Conservation (phyloP, 2,888 invertebrate species). For the Melanophora roralis region DNA sequence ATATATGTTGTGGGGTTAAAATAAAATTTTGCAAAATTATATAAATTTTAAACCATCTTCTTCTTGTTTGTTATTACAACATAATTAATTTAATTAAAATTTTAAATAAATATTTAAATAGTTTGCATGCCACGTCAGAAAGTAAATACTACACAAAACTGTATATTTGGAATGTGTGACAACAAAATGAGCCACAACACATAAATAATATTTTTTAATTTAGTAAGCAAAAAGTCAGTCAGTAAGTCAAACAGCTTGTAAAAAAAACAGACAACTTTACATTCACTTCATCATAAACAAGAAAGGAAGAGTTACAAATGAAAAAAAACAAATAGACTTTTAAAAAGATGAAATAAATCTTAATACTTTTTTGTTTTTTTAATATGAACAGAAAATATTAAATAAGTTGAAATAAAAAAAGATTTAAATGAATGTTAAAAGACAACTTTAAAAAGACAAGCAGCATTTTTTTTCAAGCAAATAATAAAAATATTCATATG, state of each 20-base stretch:
- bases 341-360: not conserved
- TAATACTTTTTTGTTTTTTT: not conserved
- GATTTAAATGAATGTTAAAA: slow-evolving; percentile 15
- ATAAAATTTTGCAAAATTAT: too few species aligned
- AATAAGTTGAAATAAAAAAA: slow-evolving; percentile 10
- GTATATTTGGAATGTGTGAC: not conserved
- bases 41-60: too few species aligned
- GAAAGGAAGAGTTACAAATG: not conserved
- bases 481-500: too few species aligned
- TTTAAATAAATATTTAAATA: not conserved
- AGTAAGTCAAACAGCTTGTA: not conserved
- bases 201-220: not conserved
- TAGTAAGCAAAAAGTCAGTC: not conserved
- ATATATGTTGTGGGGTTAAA: too few species aligned
- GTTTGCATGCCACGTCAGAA: not conserved
- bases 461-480: not conserved
- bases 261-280: slow-evolving; percentile 20
- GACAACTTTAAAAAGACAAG: slow-evolving; percentile 30
- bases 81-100: slow-evolving; percentile 44
- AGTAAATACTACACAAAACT: not conserved
- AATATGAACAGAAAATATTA: slow-evolving; percentile 22
- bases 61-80: slow-evolving; percentile 16
- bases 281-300: slow-evolving; percentile 43
- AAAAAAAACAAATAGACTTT: not conserved
- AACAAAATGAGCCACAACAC: slow-evolving; percentile 14